Conservation (phyloP, 2,797 vertebrate species). For the Diglossa cyanea region DNA sequence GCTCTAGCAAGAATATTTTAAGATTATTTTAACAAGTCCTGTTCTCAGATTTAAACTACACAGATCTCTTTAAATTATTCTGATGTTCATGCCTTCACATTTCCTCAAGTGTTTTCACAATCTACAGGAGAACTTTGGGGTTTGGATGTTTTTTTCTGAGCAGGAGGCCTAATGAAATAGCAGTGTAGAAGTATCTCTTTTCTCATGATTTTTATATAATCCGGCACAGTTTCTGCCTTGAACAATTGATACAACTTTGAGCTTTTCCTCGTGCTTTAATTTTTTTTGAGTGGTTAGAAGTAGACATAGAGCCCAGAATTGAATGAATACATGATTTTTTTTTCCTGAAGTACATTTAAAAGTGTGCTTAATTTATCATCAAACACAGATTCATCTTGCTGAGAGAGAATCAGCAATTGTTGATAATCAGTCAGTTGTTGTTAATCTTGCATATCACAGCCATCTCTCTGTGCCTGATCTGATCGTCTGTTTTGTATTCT, state of each 20-base stretch:
- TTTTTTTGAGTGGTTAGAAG: neutral
- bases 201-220: neutral
- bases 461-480: neutral
- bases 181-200: neutral
- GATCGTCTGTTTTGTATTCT: neutral
- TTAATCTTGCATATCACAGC: neutral
- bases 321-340: neutral
- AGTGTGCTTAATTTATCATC: neutral
- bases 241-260: neutral
- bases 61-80: neutral
- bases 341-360: neutral
- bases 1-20: neutral
- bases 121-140: neutral
- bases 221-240: neutral
- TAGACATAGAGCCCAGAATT: neutral
- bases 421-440: neutral
- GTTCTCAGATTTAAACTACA: neutral
- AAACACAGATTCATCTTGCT: neutral
- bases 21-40: neutral
- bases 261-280: neutral
- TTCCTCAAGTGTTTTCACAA: neutral
- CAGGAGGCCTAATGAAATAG: neutral
- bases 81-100: neutral
- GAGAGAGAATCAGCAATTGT: neutral
- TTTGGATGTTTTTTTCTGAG: neutral